Evolutionary conservation across 1,140 invertebrate genomes (phyloP), one percentile per base, ranked within the genome.

Genomic region (Heliconius melpomene): DNA sequence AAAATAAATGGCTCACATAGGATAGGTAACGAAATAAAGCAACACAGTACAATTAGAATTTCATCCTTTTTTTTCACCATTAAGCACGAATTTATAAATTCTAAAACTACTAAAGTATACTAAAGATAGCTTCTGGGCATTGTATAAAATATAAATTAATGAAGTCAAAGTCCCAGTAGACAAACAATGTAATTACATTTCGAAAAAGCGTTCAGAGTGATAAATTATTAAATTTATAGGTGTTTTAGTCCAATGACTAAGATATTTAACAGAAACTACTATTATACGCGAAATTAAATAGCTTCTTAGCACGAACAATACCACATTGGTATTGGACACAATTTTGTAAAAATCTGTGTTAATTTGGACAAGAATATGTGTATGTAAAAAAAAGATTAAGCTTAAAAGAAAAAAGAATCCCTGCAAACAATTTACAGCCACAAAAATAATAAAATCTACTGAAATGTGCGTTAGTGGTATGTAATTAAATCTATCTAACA

Each of bases 401-500:
- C 5, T 26, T n/a, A 60, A 38, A 36, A 72, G 32, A 72, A 72
- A 72, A 77, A 78, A 75, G 3, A 66, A 29, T 29, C 29, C 11
- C 26, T 29, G 26, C 26, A 29, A 66, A 66, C 9, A 23, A 66
- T 26, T 29, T 66, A 29, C 60, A 66, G 26, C 60, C 60, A 66
- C 60, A 16, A 66, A 66, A 66, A 29, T 26, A 66, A 66, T 66
- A 29, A 66, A 66, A 66, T 26, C 3, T 66, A 66, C 60, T 66
- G 60, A 29, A 66, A 66, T 66, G 11, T 66, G 60, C 60, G 23
- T 66, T 80, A 80, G 79, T 80, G 78, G 73, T 78, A 36, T 76
- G 79, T 75, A 82, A 84, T 85, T 85, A 85, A 84, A 77, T 57
- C 32, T 74, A 66, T 54, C 38, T 73, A 83, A 83, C 76, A 79